Conservation (phyloP, 2,113 vertebrate genomes). For the Alexandromys fortis region DNA sequence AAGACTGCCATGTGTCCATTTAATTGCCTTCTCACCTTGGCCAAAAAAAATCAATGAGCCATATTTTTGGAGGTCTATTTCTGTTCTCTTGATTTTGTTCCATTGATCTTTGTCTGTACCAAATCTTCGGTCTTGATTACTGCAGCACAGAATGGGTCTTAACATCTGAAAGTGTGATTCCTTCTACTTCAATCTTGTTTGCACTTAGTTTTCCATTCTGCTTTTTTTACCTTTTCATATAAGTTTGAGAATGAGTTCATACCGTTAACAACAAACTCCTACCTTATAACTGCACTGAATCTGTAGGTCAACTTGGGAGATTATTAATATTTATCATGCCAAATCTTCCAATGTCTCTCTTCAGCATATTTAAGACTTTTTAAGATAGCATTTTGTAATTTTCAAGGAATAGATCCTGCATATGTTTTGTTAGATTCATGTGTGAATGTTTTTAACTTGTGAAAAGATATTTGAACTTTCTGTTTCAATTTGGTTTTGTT, state of each 20-base stretch:
- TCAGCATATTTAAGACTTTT: neutral
- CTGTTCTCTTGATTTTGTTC: neutral
- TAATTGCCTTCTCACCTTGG: neutral
- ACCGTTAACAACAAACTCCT: neutral
- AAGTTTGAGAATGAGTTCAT: neutral
- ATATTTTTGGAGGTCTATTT: constrained; percentile 8
- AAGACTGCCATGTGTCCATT: neutral
- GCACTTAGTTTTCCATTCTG: neutral
- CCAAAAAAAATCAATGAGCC: neutral
- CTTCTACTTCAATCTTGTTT: neutral
- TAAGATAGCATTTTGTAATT: neutral
- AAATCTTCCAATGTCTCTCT: neutral
- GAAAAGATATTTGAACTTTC: neutral
- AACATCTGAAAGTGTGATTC: neutral
- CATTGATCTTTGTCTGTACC: constrained; percentile 12
- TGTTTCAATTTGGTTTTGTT: neutral
- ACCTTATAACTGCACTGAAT: neutral
- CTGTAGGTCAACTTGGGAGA: neutral
- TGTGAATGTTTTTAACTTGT: neutral
- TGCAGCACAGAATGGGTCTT: neutral
- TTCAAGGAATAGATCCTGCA: neutral
- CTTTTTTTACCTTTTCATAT: neutral
- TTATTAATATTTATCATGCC: neutral
- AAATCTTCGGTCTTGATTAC: neutral
- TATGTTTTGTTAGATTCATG: neutral